phyloP scores from a whole-genome alignment of 2,888 invertebrate species.

The Diabrotica balteata region DNA sequence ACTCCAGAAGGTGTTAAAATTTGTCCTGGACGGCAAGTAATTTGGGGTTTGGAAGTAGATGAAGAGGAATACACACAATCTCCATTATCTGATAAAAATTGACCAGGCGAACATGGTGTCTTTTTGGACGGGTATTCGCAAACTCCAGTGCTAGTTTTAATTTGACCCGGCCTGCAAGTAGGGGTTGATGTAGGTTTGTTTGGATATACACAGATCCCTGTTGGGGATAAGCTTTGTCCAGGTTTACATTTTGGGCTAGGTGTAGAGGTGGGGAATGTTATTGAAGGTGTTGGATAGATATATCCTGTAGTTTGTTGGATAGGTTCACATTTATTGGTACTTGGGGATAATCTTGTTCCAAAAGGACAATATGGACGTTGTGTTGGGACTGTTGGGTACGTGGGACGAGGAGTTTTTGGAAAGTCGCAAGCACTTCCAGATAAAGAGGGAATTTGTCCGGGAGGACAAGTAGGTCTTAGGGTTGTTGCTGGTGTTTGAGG shows the following conservation, averaged over 20 bases:
- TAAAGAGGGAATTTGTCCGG: slow-evolving; percentile 4
- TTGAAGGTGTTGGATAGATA: slow-evolving; percentile 20
- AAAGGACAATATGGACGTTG: slow-evolving; percentile 18
- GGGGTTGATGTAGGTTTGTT: slow-evolving; percentile 13
- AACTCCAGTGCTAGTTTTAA: too few relatives aligned
- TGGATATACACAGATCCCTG: slow-evolving; percentile 38
- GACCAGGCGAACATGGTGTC: too few relatives aligned
- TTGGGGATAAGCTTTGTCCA: slow-evolving; percentile 31
- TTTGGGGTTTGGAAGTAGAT: too few relatives aligned
- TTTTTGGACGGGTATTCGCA: too few relatives aligned
- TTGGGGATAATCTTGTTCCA: slow-evolving; percentile 15
- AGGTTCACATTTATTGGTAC: slow-evolving; percentile 22
- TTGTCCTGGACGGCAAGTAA: too few relatives aligned
- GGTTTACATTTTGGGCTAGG: slow-evolving; percentile 1
- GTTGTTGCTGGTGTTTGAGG: too few relatives aligned
- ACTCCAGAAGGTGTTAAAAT: too few relatives aligned
- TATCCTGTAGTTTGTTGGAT: slow-evolving; percentile 39
- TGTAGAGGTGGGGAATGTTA: not conserved
- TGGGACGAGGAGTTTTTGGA: not conserved
- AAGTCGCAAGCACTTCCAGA: not conserved
- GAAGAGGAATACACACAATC: too few relatives aligned
- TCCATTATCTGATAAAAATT: too few relatives aligned
- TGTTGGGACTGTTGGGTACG: not conserved
- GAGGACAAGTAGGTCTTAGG: not conserved
- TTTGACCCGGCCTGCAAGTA: too few relatives aligned